phyloP scores from a whole-genome alignment of 2,888 invertebrate genomes.

The Epinotia demarniana region DNA sequence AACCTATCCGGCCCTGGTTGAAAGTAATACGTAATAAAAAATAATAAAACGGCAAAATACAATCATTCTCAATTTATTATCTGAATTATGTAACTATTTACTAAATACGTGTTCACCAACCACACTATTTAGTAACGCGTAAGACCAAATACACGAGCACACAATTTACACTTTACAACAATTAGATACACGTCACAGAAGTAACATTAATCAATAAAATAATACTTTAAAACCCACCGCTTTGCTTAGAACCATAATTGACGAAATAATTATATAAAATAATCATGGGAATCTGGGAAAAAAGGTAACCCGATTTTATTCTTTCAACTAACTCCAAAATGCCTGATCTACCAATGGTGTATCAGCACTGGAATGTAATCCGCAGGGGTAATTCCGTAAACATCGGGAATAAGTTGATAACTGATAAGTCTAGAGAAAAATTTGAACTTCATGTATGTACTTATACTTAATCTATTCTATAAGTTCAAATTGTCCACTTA shows the following conservation, averaged over 20 bases:
- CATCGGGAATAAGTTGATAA: too few relatives aligned
- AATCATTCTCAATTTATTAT: constrained; percentile 41
- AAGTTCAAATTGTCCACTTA: too few relatives aligned
- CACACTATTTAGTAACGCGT: constrained; percentile 31
- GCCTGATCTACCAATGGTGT: not conserved
- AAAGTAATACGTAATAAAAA: not conserved
- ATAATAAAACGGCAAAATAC: constrained; percentile 21
- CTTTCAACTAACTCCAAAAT: not conserved
- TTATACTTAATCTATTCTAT: too few relatives aligned
- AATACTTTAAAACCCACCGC: constrained; percentile 21
- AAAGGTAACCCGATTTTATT: not conserved
- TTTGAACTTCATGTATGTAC: too few relatives aligned
- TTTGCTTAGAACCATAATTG: constrained; percentile 25
- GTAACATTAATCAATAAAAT: constrained; percentile 25
- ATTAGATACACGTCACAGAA: constrained; percentile 14
- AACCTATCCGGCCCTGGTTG: too few relatives aligned
- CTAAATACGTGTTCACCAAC: constrained; percentile 36
- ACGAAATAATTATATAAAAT: constrained; percentile 20
- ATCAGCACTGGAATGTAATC: not conserved
- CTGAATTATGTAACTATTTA: constrained; percentile 37
- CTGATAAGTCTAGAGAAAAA: too few relatives aligned
- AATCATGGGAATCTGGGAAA: too few relatives aligned
- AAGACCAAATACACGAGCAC: constrained; percentile 35
- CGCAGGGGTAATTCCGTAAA: not conserved
- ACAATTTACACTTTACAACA: constrained; percentile 29